A percentile compares a stretch with the other conserved stretches of the same genome.
These are phyloP conservation scores for Entomobrya proxima DNA, from an alignment of 2,888 invertebrate genomes.

Conservation along the genomic window DNA sequence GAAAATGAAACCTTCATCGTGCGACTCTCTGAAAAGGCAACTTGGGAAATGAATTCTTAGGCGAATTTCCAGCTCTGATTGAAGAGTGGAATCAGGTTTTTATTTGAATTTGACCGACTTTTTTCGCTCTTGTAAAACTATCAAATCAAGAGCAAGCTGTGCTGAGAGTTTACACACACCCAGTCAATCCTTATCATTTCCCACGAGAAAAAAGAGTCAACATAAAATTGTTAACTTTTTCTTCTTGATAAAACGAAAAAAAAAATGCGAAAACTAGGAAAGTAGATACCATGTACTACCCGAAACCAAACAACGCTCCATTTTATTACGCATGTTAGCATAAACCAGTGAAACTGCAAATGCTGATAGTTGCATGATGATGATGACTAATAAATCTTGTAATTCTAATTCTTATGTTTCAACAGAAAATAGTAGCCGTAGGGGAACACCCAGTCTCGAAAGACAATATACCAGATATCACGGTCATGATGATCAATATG, in stretches of 20 bases:
- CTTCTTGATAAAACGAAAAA: background rate
- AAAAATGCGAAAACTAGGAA: background rate
- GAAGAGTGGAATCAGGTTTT: background rate
- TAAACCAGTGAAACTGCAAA: background rate
- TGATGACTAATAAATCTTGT: background rate
- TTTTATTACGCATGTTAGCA: background rate
- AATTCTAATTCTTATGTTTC: conserved; percentile 17
- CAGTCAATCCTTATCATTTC: conserved; percentile 29
- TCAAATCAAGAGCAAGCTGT: conserved; percentile 16
- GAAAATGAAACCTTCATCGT: background rate
- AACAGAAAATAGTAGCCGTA: conserved; percentile 71
- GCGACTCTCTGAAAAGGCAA: background rate
- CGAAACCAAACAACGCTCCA: background rate
- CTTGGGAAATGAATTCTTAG: background rate
- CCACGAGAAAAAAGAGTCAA: conserved; percentile 1
- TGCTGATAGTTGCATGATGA: background rate
- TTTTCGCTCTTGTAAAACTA: conserved; percentile 12
- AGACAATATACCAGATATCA: conserved; percentile 88
- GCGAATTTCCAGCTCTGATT: background rate
- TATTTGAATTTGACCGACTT: background rate
- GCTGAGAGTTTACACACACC: background rate
- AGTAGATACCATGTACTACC: background rate
- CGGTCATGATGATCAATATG: conserved; percentile 82
- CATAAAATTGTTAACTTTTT: background rate
- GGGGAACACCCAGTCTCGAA: conserved; percentile 83